phyloP scores from a whole-genome alignment of 2,888 invertebrate species.

The Nephrotoma appendiculata region DNA sequence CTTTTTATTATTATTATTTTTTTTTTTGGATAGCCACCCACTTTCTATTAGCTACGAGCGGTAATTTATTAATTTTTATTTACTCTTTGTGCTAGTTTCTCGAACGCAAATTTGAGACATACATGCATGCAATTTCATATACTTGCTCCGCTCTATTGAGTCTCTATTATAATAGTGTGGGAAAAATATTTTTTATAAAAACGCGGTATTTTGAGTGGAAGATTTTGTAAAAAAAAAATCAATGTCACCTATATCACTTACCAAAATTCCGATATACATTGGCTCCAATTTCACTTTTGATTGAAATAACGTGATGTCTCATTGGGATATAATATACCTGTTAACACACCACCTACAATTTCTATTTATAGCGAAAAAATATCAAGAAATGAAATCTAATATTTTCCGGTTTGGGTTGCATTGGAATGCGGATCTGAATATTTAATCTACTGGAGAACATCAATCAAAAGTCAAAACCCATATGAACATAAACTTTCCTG shows the following conservation, averaged over 20 bases:
- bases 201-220: not conserved
- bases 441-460: not conserved
- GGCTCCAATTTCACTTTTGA: not conserved
- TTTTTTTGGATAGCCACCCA: not conserved
- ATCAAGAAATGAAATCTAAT: not conserved
- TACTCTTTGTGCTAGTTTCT: not conserved
- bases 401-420: not conserved
- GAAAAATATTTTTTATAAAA: not conserved
- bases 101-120: not conserved
- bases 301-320: no score
- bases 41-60: not conserved
- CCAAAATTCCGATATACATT: not conserved
- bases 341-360: not conserved
- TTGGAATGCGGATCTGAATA: not conserved
- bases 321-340: no score
- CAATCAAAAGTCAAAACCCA: not conserved
- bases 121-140: not conserved
- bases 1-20: not conserved
- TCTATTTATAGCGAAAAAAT: not conserved
- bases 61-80: not conserved
- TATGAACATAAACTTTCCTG: not conserved
- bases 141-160: not conserved
- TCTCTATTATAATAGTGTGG: not conserved
- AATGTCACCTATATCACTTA: not conserved
- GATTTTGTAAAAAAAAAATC: not conserved